Base-by-base conservation (phyloP, 2,888 invertebrate genomes). In the Polyommatus icarus region DNA sequence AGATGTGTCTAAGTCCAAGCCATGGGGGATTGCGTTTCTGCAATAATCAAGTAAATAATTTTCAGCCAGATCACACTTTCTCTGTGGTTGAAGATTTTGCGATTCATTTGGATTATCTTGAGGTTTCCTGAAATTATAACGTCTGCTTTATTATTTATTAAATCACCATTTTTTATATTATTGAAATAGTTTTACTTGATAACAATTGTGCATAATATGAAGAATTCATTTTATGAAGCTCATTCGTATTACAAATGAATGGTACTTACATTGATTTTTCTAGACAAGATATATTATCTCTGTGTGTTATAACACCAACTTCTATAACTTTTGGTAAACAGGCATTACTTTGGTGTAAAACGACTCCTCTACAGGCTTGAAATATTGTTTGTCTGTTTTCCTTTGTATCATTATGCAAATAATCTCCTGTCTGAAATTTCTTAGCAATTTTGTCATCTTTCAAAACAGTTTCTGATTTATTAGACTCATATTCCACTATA, bases 401-500 rank as follows among this genome's bases (percentile, higher is more conserved):
- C 32, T 84, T 86, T 0, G 85, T 81, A 78, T 86, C 84, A 1
- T 82, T 77, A 75, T 84, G 80, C 15, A 20, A 79, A 73, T 83
- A 79, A 79, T 88, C 84, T 15, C 84, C 85, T 50, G 80, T 84
- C 36, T 85, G 82, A 15, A 83, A 80, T 72, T 83, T 80, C 36
- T 76, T 77, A 3, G 80, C 80, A 29, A 77, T 79, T 71, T 76
- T 79, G n/a, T 24, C 71, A 32, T 81, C 81, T 76, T 78, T 81
- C 71, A 82, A 80, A 46, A 82, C 81, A 46, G 83, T 81, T 78
- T 84, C 85, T 0, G 85, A 83, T 76, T 87, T 86, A 5, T 85
- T 83, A 1, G 86, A 86, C 82, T 91, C 91, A 79, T 93, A 92
- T 80, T 93, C 91, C 3, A 91, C 87, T 72, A 93, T 87, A 80